These are phyloP conservation scores for Palythoa grandiflora DNA, from an alignment of 92 coral and sea anemone genomes.

Conservation along the genomic window DNA sequence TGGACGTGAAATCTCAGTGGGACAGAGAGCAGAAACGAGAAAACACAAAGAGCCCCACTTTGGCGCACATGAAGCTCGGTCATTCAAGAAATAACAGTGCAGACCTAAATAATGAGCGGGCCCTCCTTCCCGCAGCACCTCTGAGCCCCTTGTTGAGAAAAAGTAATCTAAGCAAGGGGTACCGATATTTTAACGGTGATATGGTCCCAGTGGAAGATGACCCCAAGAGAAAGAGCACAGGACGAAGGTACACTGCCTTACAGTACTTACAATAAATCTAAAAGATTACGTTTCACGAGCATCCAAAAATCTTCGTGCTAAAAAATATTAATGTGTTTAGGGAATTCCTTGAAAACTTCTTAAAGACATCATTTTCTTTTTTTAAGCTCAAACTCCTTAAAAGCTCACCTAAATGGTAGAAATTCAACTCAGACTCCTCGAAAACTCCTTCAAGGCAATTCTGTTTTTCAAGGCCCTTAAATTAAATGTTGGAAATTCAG, in stretches of 20 bases:
- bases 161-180: constrained; percentile 94
- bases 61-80: constrained; percentile 96
- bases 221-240: constrained; percentile 71
- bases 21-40: constrained; percentile 69
- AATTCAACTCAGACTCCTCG: too few relatives aligned
- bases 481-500: too few relatives aligned
- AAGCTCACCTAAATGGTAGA: too few relatives aligned
- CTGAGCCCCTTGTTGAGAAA: constrained; percentile 81
- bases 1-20: constrained; percentile 54
- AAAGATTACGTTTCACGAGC: too few relatives aligned
- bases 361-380: too few relatives aligned
- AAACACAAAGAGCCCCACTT: constrained; percentile 79
- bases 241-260: constrained; percentile 57
- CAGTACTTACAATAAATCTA: too few relatives aligned
- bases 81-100: constrained; percentile 66
- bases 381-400: too few relatives aligned
- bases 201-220: constrained; percentile 82
- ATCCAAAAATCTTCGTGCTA: too few relatives aligned
- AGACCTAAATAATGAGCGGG: constrained; percentile 66
- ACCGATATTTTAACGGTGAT: constrained; percentile 90
- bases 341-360: too few relatives aligned
- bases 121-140: constrained; percentile 66
- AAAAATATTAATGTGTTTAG: too few relatives aligned
- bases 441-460: too few relatives aligned
- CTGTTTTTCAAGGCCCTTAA: too few relatives aligned